phyloP scores from a whole-genome alignment of 2,797 vertebrate genomes.

The Hippoglossus hippoglossus region DNA sequence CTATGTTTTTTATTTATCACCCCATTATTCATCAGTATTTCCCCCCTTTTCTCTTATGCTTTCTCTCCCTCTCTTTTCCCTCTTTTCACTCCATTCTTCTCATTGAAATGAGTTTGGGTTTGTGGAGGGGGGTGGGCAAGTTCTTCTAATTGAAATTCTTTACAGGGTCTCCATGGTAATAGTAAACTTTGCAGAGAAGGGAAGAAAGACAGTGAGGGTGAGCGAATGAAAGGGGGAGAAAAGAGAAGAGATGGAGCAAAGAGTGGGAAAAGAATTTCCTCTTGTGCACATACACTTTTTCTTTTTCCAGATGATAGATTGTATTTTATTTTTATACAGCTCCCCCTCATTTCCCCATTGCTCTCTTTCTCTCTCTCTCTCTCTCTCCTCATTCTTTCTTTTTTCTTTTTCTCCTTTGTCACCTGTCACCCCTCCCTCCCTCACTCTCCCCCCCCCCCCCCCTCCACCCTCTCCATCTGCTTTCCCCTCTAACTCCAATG shows the following conservation, averaged over 20 bases:
- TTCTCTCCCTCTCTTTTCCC: conserved; percentile 33
- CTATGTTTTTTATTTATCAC: conserved; percentile 16
- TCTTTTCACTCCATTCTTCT: conserved; percentile 59
- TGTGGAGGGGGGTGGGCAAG: conserved; percentile 21
- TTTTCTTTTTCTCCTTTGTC: conserved; percentile 77
- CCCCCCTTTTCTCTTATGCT: conserved; percentile 26
- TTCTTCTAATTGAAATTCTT: conserved; percentile 86
- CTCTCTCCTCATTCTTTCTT: conserved; percentile 55
- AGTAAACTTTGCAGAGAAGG: conserved; percentile 82
- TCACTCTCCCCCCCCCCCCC: conserved; percentile 62
- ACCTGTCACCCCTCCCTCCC: conserved; percentile 54
- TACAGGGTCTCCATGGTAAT: conserved; percentile 83
- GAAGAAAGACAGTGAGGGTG: conserved; percentile 69
- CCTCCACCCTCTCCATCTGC: conserved; percentile 81
- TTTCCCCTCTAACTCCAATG: conserved; percentile 72
- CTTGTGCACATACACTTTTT: conserved; percentile 28
- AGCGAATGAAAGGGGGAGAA: conserved; percentile 51
- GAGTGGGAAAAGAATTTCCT: conserved; percentile 54
- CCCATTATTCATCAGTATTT: conserved; percentile 51
- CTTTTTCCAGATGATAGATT: conserved; percentile 61
- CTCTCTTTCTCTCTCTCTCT: conserved; percentile 56
- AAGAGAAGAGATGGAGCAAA: conserved; percentile 34
- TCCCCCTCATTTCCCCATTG: conserved; percentile 47
- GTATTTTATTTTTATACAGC: conserved; percentile 52
- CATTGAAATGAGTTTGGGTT: conserved; percentile 63